Conservation (phyloP, 2,113 vertebrate genomes). For the Coracopsis vasa region DNA sequence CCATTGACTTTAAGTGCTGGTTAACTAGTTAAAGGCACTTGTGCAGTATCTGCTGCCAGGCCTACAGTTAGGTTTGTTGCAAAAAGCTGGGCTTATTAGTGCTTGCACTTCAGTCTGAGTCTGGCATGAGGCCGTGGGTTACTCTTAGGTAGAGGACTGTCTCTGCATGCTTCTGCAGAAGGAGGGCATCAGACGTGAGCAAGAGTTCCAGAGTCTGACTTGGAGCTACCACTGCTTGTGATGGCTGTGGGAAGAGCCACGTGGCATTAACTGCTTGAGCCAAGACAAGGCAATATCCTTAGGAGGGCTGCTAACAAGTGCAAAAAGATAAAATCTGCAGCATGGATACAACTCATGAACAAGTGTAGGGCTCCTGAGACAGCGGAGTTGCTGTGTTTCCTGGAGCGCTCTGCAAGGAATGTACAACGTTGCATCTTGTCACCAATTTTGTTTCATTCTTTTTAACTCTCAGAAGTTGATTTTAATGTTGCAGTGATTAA, state of each 20-base stretch:
- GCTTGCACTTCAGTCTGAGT: neutral
- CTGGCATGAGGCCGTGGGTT: neutral
- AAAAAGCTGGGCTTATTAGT: neutral
- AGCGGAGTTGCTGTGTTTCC: neutral
- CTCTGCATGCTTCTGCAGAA: neutral
- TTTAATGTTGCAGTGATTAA: neutral
- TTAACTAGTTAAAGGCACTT: neutral
- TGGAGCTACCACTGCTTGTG: neutral
- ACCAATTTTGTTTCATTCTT: neutral
- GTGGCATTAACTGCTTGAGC: neutral
- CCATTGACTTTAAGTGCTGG: neutral
- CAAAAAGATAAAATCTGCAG: neutral
- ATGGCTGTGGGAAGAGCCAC: accelerated
- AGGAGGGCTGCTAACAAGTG: neutral
- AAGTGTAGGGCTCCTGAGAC: neutral
- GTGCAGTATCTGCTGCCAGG: neutral
- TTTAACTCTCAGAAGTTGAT: neutral
- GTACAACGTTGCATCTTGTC: neutral
- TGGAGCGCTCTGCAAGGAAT: neutral
- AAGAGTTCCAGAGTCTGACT: neutral
- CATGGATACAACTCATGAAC: neutral
- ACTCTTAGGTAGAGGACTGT: neutral
- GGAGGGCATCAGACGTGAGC: neutral
- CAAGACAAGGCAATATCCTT: neutral
- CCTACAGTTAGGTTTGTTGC: neutral